Percentiles rank a stretch among this genome's conserved stretches.
phyloP scores from a whole-genome alignment of 2,113 vertebrate species.

The Arothron firmamentum region DNA sequence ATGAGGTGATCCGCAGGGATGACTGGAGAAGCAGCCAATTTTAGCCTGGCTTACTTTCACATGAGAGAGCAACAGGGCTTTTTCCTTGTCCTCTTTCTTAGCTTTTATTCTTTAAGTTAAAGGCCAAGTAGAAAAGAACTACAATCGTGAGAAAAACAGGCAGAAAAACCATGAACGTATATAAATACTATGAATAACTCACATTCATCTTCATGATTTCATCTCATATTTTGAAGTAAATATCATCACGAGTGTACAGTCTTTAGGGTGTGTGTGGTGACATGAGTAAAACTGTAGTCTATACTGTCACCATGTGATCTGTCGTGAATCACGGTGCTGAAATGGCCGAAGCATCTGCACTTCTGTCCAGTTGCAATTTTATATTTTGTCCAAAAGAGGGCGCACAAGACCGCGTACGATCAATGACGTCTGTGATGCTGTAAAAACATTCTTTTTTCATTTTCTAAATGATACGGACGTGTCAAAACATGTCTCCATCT shows the following conservation, averaged over 20 bases:
- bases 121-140: not conserved
- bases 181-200: too few species aligned
- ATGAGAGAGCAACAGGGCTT: slow-evolving; percentile 11
- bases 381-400: slow-evolving; percentile 40
- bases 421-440: too few species aligned
- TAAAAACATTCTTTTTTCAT: too few species aligned
- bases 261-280: too few species aligned
- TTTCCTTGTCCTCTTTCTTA: not conserved
- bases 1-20: slow-evolving; percentile 58
- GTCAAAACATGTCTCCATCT: too few species aligned
- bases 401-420: not conserved
- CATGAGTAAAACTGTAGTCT: too few species aligned
- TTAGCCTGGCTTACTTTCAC: slow-evolving; percentile 52
- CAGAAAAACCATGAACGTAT: too few species aligned
- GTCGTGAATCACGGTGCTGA: slow-evolving; percentile 54
- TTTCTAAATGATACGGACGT: too few species aligned
- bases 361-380: not conserved
- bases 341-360: not conserved
- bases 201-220: too few species aligned
- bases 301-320: slow-evolving; percentile 28
- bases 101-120: not conserved
- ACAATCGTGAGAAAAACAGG: not conserved
- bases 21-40: slow-evolving; percentile 37
- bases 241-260: too few species aligned
- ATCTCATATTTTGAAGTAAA: too few species aligned